Evolutionary conservation across 2,888 invertebrate species (phyloP).

Genomic region (Scaptomyza reducta): DNA sequence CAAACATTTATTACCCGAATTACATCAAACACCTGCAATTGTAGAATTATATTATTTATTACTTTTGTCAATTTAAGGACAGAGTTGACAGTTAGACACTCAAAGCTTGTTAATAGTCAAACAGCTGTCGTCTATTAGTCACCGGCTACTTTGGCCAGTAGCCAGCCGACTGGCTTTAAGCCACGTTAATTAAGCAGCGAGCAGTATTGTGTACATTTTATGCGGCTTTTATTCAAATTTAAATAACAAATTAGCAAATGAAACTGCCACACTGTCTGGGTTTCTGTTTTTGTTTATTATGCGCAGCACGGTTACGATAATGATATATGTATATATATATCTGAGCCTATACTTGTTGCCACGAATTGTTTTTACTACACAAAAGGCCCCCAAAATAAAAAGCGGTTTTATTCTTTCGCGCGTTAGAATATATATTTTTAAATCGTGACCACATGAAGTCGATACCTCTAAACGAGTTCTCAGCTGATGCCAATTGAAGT

Average conservation of each 20-base stretch:
- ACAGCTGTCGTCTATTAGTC: constrained; percentile 34
- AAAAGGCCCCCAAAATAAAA: constrained; percentile 31
- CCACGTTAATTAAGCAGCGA: constrained; percentile 47
- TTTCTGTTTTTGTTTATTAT: constrained; percentile 56
- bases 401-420: constrained; percentile 33
- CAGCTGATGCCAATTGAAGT: constrained; percentile 50
- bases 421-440: constrained; percentile 64
- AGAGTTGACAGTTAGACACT: constrained; percentile 49
- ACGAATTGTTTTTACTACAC: constrained; percentile 47
- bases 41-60: constrained; percentile 25
- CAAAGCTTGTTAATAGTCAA: constrained; percentile 32
- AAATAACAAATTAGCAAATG: constrained; percentile 67
- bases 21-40: constrained; percentile 53
- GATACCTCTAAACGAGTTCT: constrained; percentile 52
- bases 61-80: constrained; percentile 38
- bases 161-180: constrained; percentile 32
- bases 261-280: constrained; percentile 70
- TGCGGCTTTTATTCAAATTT: constrained; percentile 44
- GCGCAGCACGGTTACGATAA: constrained; percentile 67
- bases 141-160: constrained; percentile 8
- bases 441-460: constrained; percentile 72
- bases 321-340: constrained; percentile 37
- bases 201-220: constrained; percentile 24
- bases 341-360: constrained; percentile 8
- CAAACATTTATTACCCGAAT: constrained; percentile 54